Conservation (phyloP, 2,888 invertebrate species). For the Doris montereyensis region DNA sequence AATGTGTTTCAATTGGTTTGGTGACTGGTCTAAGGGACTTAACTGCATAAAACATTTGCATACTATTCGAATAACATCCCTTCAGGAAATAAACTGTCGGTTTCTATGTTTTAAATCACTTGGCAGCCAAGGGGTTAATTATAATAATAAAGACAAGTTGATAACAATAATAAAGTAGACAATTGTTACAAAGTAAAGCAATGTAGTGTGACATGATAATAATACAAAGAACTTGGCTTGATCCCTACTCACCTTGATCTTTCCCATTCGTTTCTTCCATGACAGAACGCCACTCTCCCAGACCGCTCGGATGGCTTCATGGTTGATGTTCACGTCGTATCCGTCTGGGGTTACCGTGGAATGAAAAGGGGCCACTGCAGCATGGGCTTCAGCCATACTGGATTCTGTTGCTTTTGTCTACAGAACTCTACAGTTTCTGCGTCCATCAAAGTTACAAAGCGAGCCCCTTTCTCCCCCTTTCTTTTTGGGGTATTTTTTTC, state of each 20-base stretch:
- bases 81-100: no score
- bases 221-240: neutral
- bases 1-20: no score
- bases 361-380: conserved; percentile 97
- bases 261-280: conserved; percentile 92
- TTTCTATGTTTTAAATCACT: no score
- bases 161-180: neutral
- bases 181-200: neutral
- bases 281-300: conserved; percentile 95
- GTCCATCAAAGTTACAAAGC: no score
- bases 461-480: no score
- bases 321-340: conserved; percentile 97
- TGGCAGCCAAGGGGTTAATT: no score
- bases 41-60: no score
- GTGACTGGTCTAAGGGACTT: no score
- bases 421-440: no score
- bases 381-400: conserved; percentile 97
- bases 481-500: no score
- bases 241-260: conserved; percentile 83
- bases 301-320: conserved; percentile 94
- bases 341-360: conserved; percentile 99
- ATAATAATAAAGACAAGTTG: neutral
- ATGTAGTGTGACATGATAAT: neutral
- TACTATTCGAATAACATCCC: no score
- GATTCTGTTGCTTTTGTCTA: no score